phyloP scores from a whole-genome alignment of 2,797 vertebrate species.

The Centroberyx gerrardi region DNA sequence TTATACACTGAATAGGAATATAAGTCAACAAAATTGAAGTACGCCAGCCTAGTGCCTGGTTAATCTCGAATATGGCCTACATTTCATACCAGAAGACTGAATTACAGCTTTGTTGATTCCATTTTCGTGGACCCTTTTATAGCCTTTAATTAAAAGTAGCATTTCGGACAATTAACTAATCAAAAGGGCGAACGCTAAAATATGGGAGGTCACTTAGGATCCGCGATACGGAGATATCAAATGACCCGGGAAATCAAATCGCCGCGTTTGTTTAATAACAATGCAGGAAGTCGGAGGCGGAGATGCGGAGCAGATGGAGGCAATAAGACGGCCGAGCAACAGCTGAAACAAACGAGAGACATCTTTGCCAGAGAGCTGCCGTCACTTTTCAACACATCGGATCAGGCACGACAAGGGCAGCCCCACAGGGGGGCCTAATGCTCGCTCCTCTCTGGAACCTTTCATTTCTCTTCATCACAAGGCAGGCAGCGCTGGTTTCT shows the following conservation, averaged over 20 bases:
- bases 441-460: constrained; percentile 68
- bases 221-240: constrained; percentile 55
- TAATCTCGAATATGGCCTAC: constrained; percentile 32
- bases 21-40: constrained; percentile 22
- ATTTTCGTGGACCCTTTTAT: constrained; percentile 53
- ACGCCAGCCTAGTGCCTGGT: constrained; percentile 17
- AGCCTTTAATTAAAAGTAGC: constrained; percentile 57
- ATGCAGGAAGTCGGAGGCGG: constrained; percentile 63
- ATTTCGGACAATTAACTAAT: constrained; percentile 65
- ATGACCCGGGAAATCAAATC: constrained; percentile 64
- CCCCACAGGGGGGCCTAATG: constrained; percentile 67
- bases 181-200: constrained; percentile 45
- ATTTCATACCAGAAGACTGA: constrained; percentile 34
- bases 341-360: constrained; percentile 77
- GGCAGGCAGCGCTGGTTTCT: constrained; percentile 61
- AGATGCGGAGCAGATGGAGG: constrained; percentile 74
- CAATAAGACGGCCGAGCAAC: constrained; percentile 64
- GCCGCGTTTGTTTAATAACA: constrained; percentile 67
- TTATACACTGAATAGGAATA: constrained; percentile 15
- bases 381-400: constrained; percentile 76
- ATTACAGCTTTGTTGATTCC: constrained; percentile 29
- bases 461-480: constrained; percentile 76
- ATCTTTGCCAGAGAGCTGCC: constrained; percentile 72
- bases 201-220: constrained; percentile 46
- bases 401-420: constrained; percentile 79